Evolutionary conservation across 2,113 vertebrate species (phyloP).

Genomic region (Atlantisia rogersi): DNA sequence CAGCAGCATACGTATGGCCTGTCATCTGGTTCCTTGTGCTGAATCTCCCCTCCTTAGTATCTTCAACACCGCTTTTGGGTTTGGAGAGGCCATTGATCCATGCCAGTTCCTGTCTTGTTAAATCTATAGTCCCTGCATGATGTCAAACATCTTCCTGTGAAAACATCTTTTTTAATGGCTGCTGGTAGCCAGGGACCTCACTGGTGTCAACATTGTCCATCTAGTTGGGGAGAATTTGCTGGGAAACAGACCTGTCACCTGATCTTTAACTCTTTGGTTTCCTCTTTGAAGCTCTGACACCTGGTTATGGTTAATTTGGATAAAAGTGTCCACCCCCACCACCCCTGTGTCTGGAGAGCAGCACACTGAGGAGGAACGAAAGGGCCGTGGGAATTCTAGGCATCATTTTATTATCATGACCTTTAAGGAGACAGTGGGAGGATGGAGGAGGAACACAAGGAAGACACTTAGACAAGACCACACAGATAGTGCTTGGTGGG

Average conservation of each 20-base stretch:
- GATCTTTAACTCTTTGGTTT: neutral
- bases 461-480: neutral
- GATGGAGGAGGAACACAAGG: neutral
- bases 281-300: neutral
- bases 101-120: neutral
- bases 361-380: neutral
- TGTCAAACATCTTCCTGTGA: neutral
- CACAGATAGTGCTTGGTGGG: accelerated
- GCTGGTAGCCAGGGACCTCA: neutral
- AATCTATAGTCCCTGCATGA: neutral
- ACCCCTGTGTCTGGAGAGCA: neutral
- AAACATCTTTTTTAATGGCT: neutral
- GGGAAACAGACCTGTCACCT: neutral
- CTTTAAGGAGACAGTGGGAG: neutral
- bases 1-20: neutral
- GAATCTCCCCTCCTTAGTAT: neutral
- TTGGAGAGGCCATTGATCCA: neutral
- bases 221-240: neutral
- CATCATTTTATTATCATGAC: neutral
- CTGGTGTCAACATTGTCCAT: neutral
- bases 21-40: neutral
- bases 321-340: neutral
- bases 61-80: neutral
- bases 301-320: neutral
- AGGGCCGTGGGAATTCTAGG: neutral